Base-by-base conservation (phyloP, 2,797 vertebrate genomes). In the Botia almorhae region DNA sequence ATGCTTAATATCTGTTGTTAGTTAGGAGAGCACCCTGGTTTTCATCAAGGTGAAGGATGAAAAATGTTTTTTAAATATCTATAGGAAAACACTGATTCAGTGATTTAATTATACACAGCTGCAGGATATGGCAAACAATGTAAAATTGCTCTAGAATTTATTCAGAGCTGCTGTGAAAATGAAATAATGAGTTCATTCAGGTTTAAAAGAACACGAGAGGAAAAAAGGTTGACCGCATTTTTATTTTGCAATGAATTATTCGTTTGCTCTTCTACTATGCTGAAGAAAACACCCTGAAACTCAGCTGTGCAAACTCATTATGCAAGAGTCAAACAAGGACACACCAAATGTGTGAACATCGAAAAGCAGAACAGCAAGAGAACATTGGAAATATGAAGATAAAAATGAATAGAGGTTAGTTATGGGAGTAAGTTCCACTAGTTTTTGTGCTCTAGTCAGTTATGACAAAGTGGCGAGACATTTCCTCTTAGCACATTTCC, bases 1-100 rank as follows among this genome's bases (percentile, higher is more conserved):
- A 67, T 26, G 14, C 14, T 26, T 76, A 67, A 43, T 39, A 67
- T 56, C 51, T 33, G 21, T 69, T 43, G 17, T 43, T 69, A 48
- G 65, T 69, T 33, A 19, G 55, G 1, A 68, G 19, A 29, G 14
- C 21, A 33, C 0, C 2, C 8, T 58, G 63, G 0, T 29, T 76
- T 43, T 68, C 21, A 68, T 56, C 26, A 55, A 17, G 29, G 33
- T 55, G 50, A 8, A 43, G 74, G 3, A 21, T 75, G 1, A 51
- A 21, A 39, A 16, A 33, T 14, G 12, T 36, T 11, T 71, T 55
- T 55, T 5, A 21, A 33, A 21, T 55, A 39, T 56, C n/a, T 72
- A 14, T 33, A 56, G n/a, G 11, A 36, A 8, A 0, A 3, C n/a
- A 14, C 29, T 72, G 53, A 36, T 53, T 70, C 14, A 46, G 19